Percentiles rank a stretch among this genome's conserved stretches.
Evolutionary conservation across 2,113 vertebrate genomes (phyloP).

Genomic region (Protobothrops mucrosquamatus): DNA sequence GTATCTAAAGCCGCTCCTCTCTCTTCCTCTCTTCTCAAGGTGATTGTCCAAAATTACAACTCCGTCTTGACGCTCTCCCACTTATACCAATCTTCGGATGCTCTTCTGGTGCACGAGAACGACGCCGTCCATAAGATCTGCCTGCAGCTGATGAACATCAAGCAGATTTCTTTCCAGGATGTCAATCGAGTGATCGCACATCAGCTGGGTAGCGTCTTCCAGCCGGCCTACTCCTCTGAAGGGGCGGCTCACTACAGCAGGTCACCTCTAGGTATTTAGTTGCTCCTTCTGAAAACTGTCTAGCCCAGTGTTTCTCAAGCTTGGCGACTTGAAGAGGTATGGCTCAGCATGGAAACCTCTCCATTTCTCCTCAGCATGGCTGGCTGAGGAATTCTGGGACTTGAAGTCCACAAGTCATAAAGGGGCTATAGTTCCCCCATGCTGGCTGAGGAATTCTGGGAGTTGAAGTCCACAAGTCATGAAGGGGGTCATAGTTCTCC

Average conservation of each 20-base stretch:
- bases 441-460: too few species aligned
- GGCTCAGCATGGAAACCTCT: too few species aligned
- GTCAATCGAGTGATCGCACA: constrained; percentile 90
- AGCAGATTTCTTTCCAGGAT: constrained; percentile 87
- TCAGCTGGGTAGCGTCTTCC: constrained; percentile 88
- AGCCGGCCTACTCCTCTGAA: constrained; percentile 75
- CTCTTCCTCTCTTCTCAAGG: constrained; percentile 66
- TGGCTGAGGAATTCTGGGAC: neutral
- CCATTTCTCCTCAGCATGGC: neutral
- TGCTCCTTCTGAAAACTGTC: neutral
- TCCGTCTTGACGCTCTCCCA: constrained; percentile 88
- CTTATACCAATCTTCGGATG: constrained; percentile 90
- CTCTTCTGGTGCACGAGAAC: constrained; percentile 92
- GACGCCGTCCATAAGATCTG: constrained; percentile 90
- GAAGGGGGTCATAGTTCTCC: too few species aligned
- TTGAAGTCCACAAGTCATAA: neutral
- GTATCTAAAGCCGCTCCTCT: neutral
- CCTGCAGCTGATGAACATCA: constrained; percentile 85
- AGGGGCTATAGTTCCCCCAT: too few species aligned
- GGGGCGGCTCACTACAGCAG: constrained; percentile 72
- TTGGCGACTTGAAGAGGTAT: neutral
- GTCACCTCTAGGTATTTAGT: constrained; percentile 76
- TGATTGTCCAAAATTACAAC: constrained; percentile 98
- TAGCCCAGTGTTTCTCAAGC: neutral
- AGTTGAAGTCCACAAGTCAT: too few species aligned